Evolutionary conservation across 2,888 invertebrate species (phyloP).

Genomic region (Smittia sp.): DNA sequence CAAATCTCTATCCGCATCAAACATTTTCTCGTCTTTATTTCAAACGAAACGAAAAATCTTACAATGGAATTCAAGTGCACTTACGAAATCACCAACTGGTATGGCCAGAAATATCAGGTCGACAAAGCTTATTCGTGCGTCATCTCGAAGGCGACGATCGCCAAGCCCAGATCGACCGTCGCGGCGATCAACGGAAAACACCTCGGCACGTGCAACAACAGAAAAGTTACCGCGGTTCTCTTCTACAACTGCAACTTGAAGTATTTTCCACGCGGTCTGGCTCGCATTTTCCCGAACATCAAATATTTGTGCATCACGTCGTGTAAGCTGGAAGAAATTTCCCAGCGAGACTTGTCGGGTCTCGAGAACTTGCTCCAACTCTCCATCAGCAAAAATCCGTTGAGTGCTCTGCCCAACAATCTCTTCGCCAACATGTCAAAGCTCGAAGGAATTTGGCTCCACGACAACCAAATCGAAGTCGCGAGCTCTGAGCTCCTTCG

Average conservation of each 20-base stretch:
- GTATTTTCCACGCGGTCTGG: neutral
- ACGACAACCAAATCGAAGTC: neutral
- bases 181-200: neutral
- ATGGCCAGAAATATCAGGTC: too few relatives aligned
- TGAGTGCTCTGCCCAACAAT: neutral
- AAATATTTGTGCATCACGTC: neutral
- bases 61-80: too few relatives aligned
- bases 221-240: neutral
- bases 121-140: too few relatives aligned
- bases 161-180: neutral
- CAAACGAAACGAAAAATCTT: too few relatives aligned
- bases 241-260: neutral
- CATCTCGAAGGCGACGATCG: neutral
- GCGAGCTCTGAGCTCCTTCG: neutral
- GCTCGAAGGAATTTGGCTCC: neutral
- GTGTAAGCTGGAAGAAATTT: neutral
- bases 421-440: neutral
- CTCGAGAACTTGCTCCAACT: neutral
- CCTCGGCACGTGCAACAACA: neutral
- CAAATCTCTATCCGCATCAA: too few relatives aligned
- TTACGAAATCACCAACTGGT: too few relatives aligned
- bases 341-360: neutral
- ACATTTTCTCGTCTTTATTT: too few relatives aligned
- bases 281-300: neutral
- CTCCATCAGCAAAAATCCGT: neutral